Evolutionary conservation across 2,113 vertebrate species (phyloP), one percentile per base, ranked within the genome.

Genomic region (Gnathonemus longibarbis): DNA sequence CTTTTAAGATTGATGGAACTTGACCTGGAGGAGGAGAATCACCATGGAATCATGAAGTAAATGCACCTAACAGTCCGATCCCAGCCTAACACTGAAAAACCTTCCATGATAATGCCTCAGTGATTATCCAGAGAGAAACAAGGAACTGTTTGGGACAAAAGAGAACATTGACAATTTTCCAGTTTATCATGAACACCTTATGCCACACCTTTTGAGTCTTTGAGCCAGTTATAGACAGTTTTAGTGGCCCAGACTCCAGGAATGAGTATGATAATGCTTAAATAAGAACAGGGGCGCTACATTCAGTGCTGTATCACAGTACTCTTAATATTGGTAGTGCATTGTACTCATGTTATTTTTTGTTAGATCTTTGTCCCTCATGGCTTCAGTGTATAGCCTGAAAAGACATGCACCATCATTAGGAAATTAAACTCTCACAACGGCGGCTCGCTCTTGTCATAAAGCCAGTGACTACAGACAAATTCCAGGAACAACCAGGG

Each of bases 1-100:
- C 84, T 86, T 86, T 86, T 86, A 86, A 86, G 48, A 86, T 27
- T 86, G 45, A 50, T n/a, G 46, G n/a, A 86, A 86, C 21, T 27
- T 86, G 84, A 49, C 48, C 84, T 49, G 45, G 48, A 86, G 84
- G 45, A 27, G n/a, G 24, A 49, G 84, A 86, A 50, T 13, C 45
- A 42, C 84, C 45, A 24, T 1, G 13, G 49, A 50, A 27, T 27
- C 46, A n/a, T 27, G n/a, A n/a, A 49, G 24, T 13, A 50, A 48
- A 86, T 13, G n/a, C 84, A 27, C 24, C 10, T n/a, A 11, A 27
- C 46, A 13, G 24, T 27, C 3, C 4, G 84, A 27, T 31, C 48
- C 2, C 83, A 6, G 45, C 46, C 46, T 50, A 49, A n/a, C 46
- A 11, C 24, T 77, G 35, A 17, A 35, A 39, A 15, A 35, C 5